phyloP scores from a whole-genome alignment of 2,113 vertebrate genomes.

The Arenaria interpres region DNA sequence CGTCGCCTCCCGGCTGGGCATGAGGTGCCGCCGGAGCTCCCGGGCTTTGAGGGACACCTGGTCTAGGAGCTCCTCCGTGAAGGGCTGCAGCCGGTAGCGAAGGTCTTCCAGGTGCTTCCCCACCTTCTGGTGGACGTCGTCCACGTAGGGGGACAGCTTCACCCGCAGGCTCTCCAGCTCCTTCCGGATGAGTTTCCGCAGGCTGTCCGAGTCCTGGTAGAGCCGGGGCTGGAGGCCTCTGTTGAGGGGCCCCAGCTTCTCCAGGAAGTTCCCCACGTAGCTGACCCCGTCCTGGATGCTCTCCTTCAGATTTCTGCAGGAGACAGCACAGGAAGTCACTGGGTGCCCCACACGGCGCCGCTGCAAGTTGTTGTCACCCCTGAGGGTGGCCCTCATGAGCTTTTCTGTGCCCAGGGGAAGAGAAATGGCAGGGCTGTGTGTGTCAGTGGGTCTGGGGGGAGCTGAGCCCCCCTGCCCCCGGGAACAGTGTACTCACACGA shows the following conservation, averaged over 20 bases:
- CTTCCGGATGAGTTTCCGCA: constrained; percentile 75
- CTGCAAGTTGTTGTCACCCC: fast-evolving
- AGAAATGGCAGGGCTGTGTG: fast-evolving
- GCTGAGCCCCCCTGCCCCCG: not conserved
- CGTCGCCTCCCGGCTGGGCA: constrained; percentile 45
- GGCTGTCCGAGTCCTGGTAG: constrained; percentile 65
- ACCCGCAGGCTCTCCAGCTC: constrained; percentile 81
- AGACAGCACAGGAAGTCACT: not conserved
- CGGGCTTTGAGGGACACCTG: constrained; percentile 76
- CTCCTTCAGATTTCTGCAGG: constrained; percentile 76
- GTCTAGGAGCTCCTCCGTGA: constrained; percentile 74
- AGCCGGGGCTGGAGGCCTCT: constrained; percentile 54
- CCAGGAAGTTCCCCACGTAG: constrained; percentile 64
- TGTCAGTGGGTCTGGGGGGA: not conserved
- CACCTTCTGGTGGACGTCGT: constrained; percentile 54
- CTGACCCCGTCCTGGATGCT: constrained; percentile 70
- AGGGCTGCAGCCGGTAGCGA: constrained; percentile 64
- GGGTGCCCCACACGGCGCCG: fast-evolving
- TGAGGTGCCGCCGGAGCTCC: constrained; percentile 79
- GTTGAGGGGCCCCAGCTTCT: constrained; percentile 67
- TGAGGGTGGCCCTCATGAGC: fast-evolving
- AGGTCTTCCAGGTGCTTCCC: constrained; percentile 64
- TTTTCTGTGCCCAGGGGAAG: not conserved
- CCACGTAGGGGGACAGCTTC: constrained; percentile 78
- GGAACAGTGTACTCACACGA: not conserved